These are phyloP conservation scores for Lamprologus sp. DNA, from an alignment of 2,113 vertebrate species.

Conservation along the genomic window DNA sequence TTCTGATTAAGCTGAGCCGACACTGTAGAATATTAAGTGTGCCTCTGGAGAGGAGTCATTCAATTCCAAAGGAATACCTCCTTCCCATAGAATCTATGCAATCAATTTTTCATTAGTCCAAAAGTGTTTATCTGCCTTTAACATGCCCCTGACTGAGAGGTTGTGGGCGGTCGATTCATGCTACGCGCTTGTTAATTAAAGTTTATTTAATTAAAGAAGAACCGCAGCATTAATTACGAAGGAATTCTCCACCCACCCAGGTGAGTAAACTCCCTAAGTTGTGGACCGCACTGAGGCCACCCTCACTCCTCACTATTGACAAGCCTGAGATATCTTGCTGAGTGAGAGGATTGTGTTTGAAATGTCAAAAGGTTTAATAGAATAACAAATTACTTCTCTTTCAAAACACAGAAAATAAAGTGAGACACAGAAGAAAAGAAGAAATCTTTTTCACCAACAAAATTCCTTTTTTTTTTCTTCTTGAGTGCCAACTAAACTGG, in stretches of 20 bases:
- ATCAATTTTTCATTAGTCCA: constrained; percentile 99
- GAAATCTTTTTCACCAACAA: neutral
- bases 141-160: constrained; percentile 80
- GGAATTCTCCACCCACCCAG: constrained; percentile 63
- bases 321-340: neutral
- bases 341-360: neutral
- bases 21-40: constrained; percentile 69
- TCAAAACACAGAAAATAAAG: neutral
- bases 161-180: constrained; percentile 82
- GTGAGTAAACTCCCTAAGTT: constrained; percentile 25
- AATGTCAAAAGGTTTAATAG: neutral
- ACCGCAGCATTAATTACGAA: constrained; percentile 89
- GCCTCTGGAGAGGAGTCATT: constrained; percentile 57
- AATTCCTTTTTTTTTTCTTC: neutral
- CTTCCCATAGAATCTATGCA: constrained; percentile 81
- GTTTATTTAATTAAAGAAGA: constrained; percentile 97
- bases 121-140: constrained; percentile 98
- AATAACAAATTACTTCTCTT: constrained; percentile 21
- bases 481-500: neutral
- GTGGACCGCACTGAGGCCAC: neutral
- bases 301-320: neutral
- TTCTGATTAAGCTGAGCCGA: constrained; percentile 58
- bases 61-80: constrained; percentile 72
- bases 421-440: neutral
- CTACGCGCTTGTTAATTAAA: constrained; percentile 97